A percentile compares a stretch with the other conserved stretches of the same genome.
Conservation (phyloP, 2,888 invertebrate genomes). For the Papilio elwesi region DNA sequence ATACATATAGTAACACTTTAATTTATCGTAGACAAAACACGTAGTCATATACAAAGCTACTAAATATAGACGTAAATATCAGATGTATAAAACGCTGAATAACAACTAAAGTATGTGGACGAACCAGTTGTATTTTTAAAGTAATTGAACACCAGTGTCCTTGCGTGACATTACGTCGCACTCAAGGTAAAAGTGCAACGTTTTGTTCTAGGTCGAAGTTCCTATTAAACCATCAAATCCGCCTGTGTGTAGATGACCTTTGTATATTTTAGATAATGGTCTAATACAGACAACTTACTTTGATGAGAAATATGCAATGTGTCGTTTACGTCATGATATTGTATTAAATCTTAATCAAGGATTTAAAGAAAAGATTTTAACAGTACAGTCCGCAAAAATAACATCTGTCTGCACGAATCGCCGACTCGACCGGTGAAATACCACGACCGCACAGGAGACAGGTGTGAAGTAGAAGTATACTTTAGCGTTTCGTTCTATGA, state of each 20-base stretch:
- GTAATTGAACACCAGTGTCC: conserved; percentile 11
- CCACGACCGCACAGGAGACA: too few species aligned
- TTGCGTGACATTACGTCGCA: conserved; percentile 15
- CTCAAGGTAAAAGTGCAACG: conserved; percentile 31
- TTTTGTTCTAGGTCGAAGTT: conserved; percentile 22
- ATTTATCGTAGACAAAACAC: too few species aligned
- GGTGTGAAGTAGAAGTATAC: too few species aligned
- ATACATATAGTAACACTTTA: too few species aligned
- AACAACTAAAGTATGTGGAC: neutral
- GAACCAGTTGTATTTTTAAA: conserved; percentile 3
- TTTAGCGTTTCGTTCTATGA: too few species aligned
- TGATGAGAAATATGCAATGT: neutral
- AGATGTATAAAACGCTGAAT: too few species aligned
- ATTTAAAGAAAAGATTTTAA: neutral
- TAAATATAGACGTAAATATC: too few species aligned
- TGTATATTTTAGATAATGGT: conserved; percentile 29
- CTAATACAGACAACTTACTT: neutral
- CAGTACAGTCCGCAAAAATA: too few species aligned
- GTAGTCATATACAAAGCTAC: too few species aligned
- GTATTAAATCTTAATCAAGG: neutral
- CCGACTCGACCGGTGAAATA: too few species aligned
- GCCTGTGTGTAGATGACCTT: conserved; percentile 2
- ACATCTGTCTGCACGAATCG: too few species aligned
- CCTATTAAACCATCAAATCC: conserved; percentile 6
- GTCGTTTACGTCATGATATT: neutral